Percentiles rank a stretch among this genome's conserved stretches.
Evolutionary conservation across 2,113 vertebrate species (phyloP).

Genomic region (Etheostoma cragini): DNA sequence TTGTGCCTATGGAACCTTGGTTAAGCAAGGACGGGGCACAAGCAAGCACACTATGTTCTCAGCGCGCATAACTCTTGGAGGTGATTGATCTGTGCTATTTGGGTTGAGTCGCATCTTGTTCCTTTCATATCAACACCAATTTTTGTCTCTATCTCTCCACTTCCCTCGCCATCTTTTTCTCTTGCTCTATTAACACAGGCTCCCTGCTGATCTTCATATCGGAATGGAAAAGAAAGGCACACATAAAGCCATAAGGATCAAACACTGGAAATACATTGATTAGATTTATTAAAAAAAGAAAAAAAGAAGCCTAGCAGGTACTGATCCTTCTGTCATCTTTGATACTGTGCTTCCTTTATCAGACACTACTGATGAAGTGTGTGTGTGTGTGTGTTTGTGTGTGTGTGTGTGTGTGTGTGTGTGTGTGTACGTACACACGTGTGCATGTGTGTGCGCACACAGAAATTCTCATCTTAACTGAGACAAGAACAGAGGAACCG

Average conservation of each 20-base stretch:
- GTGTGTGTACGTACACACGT: not conserved
- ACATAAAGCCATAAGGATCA: slow-evolving; percentile 39
- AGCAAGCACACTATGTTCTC: slow-evolving; percentile 58
- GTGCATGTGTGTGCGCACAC: not conserved
- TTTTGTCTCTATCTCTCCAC: slow-evolving; percentile 55
- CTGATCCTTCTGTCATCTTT: slow-evolving; percentile 47
- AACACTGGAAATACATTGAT: slow-evolving; percentile 62
- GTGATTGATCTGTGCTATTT: slow-evolving; percentile 79
- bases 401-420: not conserved
- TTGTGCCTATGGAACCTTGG: not conserved
- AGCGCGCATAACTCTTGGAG: slow-evolving; percentile 61
- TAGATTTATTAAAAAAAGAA: slow-evolving; percentile 43
- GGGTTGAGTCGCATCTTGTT: slow-evolving; percentile 24
- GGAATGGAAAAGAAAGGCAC: slow-evolving; percentile 13
- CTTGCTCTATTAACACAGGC: slow-evolving; percentile 47
- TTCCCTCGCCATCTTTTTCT: slow-evolving; percentile 33
- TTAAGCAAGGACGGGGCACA: slow-evolving; percentile 55
- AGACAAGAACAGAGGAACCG: slow-evolving; percentile 23
- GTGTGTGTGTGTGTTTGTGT: not conserved
- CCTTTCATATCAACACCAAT: slow-evolving; percentile 57
- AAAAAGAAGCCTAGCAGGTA: slow-evolving; percentile 27
- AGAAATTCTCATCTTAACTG: slow-evolving; percentile 26
- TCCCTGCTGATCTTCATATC: slow-evolving; percentile 48
- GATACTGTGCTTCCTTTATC: slow-evolving; percentile 57
- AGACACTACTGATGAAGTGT: slow-evolving; percentile 41